These are phyloP conservation scores for Hassar affinis DNA, from an alignment of 2,113 vertebrate species.

Conservation along the genomic window DNA sequence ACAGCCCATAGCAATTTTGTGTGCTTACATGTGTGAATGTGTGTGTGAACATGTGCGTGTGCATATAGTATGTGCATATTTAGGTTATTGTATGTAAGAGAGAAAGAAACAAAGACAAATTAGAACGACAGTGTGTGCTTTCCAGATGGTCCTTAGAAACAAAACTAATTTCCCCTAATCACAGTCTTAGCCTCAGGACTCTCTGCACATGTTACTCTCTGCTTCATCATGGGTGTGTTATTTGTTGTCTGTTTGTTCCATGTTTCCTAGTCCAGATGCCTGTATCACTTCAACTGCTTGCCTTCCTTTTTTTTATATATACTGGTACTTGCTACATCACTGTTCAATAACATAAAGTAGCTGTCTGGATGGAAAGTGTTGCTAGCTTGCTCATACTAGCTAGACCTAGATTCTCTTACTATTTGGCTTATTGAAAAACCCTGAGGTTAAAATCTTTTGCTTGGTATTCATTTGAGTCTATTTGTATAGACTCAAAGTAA, in stretches of 20 bases:
- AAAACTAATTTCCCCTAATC: conserved; percentile 53
- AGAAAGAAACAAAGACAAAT: conserved; percentile 35
- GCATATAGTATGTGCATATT: conserved; percentile 10
- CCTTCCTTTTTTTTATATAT: too few species aligned
- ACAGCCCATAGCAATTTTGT: conserved; percentile 41
- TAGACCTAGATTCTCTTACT: background rate
- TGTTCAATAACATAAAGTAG: background rate
- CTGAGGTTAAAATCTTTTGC: background rate
- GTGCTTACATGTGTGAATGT: conserved; percentile 16
- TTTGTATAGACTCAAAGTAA: background rate
- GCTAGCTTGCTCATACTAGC: background rate
- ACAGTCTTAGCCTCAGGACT: conserved; percentile 48
- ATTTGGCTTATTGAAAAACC: background rate
- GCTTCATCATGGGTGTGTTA: conserved; percentile 22
- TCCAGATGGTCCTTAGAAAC: conserved; percentile 50
- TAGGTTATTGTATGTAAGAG: conserved; percentile 16
- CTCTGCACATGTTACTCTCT: conserved; percentile 32
- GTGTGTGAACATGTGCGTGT: conserved; percentile 21
- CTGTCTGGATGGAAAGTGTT: background rate
- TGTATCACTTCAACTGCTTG: background rate
- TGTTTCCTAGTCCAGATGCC: background rate
- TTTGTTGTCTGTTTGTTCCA: conserved; percentile 28
- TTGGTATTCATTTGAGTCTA: background rate
- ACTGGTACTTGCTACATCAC: background rate
- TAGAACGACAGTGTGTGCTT: background rate